These are phyloP conservation scores for Scomberomorus guttatus DNA, from an alignment of 2,797 vertebrate genomes.

Conservation along the genomic window DNA sequence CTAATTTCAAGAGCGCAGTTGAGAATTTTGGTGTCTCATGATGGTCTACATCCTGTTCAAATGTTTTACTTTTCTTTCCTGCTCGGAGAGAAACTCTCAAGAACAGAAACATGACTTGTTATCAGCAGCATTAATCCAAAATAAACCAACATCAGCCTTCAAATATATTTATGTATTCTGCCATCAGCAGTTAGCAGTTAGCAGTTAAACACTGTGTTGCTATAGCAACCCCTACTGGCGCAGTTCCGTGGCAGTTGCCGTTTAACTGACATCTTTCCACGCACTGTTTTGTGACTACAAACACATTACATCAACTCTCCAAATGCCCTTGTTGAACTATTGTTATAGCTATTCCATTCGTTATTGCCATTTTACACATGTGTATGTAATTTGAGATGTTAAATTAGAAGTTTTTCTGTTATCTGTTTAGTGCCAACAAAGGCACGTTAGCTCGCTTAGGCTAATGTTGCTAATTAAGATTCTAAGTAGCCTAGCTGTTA, in stretches of 20 bases:
- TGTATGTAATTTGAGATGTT: neutral
- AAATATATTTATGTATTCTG: neutral
- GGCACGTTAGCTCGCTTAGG: too few species aligned
- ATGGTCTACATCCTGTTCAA: too few species aligned
- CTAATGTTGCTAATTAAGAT: too few species aligned
- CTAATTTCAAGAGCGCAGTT: too few species aligned
- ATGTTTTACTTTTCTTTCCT: too few species aligned
- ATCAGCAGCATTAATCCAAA: neutral
- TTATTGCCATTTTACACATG: too few species aligned
- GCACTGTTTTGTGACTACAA: neutral
- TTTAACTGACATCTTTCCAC: neutral
- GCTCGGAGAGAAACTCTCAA: neutral
- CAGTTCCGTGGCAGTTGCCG: neutral
- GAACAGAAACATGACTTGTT: neutral
- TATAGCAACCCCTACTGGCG: neutral
- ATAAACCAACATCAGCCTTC: neutral
- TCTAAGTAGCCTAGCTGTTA: neutral
- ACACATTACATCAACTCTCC: neutral
- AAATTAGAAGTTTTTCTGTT: too few species aligned
- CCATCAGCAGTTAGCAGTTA: neutral
- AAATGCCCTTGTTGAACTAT: neutral
- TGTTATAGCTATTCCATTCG: too few species aligned
- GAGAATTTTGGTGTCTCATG: too few species aligned
- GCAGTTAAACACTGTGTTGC: neutral
- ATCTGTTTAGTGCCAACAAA: too few species aligned